Evolutionary conservation across 2,888 invertebrate genomes (phyloP).

Genomic region (Andricus curvator): DNA sequence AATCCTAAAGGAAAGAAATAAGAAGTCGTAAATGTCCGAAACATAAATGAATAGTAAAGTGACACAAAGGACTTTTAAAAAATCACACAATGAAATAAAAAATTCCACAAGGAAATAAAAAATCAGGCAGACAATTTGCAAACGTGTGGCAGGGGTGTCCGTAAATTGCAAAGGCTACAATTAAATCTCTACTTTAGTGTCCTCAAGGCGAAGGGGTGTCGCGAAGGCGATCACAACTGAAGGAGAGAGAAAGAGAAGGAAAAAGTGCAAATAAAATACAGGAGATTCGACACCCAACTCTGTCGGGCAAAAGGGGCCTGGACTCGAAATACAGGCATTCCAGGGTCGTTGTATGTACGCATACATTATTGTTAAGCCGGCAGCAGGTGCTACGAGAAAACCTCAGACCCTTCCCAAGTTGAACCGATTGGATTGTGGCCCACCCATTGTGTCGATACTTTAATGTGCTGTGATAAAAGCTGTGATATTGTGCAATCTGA

Average conservation of each 20-base stretch:
- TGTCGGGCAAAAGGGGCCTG: background rate
- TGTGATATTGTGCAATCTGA: conserved; percentile 61
- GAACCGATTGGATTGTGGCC: conserved; percentile 44
- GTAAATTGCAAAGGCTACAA: conserved; percentile 35
- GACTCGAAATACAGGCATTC: conserved; percentile 22
- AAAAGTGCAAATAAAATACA: conserved; percentile 33
- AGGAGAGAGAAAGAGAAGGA: conserved; percentile 37
- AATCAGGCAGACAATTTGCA: conserved; percentile 33
- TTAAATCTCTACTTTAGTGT: conserved; percentile 40
- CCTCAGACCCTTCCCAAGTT: conserved; percentile 25
- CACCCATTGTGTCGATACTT: conserved; percentile 39
- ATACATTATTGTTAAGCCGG: conserved; percentile 28
- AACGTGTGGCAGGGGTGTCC: conserved; percentile 32
- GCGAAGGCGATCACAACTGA: conserved; percentile 13
- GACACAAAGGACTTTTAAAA: conserved; percentile 8
- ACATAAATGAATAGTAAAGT: background rate
- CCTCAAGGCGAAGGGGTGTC: conserved; percentile 32
- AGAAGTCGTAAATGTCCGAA: background rate
- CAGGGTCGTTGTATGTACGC: conserved; percentile 20
- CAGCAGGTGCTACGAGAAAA: conserved; percentile 28
- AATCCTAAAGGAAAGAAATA: conserved; percentile 5
- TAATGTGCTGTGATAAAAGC: conserved; percentile 63
- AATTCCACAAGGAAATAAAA: background rate
- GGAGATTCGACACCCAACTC: conserved; percentile 32
- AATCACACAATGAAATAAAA: conserved; percentile 27